phyloP scores from a whole-genome alignment of 2,888 invertebrate genomes.

The Stomorhina lunata region DNA sequence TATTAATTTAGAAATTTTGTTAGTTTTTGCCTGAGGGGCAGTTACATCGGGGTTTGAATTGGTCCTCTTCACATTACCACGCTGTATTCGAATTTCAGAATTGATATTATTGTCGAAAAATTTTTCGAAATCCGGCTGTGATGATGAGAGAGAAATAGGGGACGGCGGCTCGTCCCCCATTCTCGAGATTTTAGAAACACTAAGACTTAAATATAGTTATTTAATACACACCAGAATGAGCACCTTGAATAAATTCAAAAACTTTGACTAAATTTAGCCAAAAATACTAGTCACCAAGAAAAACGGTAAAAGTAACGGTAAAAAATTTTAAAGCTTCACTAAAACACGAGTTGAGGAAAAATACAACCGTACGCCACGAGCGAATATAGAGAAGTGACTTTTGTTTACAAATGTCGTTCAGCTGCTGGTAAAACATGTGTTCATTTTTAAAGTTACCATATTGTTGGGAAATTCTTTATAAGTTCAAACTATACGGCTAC shows the following conservation, averaged over 20 bases:
- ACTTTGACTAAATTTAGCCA: not conserved
- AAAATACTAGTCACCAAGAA: not conserved
- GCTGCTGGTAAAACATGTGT: slow-evolving; percentile 18
- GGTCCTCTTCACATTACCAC: no score
- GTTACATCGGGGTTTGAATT: no score
- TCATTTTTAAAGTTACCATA: not conserved
- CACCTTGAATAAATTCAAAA: not conserved
- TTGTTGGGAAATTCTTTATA: not conserved
- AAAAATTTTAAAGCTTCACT: not conserved
- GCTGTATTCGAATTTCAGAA: no score
- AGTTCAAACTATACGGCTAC: not conserved
- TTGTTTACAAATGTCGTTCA: not conserved
- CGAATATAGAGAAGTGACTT: not conserved
- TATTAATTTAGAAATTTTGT: no score
- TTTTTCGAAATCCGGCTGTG: no score
- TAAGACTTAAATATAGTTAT: not conserved
- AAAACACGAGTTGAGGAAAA: not conserved
- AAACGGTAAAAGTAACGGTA: not conserved
- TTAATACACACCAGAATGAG: not conserved
- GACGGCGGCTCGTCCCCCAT: no score
- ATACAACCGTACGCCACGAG: not conserved
- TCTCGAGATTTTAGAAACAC: no score
- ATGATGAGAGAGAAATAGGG: no score
- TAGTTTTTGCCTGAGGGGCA: no score
- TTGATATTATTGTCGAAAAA: no score